Conservation (phyloP, 2,797 vertebrate species). For the Halcyon leucocephala region DNA sequence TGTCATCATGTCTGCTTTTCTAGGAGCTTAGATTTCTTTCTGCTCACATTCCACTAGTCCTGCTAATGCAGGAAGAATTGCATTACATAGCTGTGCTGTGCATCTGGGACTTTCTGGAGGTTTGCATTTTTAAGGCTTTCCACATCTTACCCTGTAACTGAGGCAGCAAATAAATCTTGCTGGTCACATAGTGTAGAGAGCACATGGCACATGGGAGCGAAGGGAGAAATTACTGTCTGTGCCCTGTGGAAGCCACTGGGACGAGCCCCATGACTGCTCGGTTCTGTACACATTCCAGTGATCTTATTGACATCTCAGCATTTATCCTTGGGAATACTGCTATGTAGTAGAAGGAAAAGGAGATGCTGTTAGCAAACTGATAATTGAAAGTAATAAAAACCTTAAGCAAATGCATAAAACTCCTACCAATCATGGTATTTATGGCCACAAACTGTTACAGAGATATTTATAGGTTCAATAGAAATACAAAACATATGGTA, state of each 20-base stretch:
- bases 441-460: slow-evolving; percentile 64
- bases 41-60: not conserved
- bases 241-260: not conserved
- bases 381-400: slow-evolving; percentile 69
- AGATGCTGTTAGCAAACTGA: slow-evolving; percentile 55
- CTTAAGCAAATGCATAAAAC: slow-evolving; percentile 66
- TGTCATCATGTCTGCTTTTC: not conserved
- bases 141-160: not conserved
- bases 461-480: slow-evolving; percentile 75
- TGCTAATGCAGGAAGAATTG: not conserved
- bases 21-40: not conserved
- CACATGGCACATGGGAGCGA: not conserved
- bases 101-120: slow-evolving; percentile 29
- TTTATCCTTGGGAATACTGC: slow-evolving; percentile 29
- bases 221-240: not conserved
- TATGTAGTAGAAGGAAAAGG: slow-evolving; percentile 21
- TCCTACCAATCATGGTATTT: slow-evolving; percentile 60
- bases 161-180: not conserved
- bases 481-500: slow-evolving; percentile 75
- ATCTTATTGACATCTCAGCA: not conserved
- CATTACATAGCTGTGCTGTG: not conserved
- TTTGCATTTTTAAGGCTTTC: not conserved
- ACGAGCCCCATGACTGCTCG: not conserved
- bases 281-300: not conserved
- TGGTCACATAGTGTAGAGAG: not conserved